Evolutionary conservation across 92 coral and sea anemone genomes (phyloP).

Genomic region (Zoanthus solanderi): DNA sequence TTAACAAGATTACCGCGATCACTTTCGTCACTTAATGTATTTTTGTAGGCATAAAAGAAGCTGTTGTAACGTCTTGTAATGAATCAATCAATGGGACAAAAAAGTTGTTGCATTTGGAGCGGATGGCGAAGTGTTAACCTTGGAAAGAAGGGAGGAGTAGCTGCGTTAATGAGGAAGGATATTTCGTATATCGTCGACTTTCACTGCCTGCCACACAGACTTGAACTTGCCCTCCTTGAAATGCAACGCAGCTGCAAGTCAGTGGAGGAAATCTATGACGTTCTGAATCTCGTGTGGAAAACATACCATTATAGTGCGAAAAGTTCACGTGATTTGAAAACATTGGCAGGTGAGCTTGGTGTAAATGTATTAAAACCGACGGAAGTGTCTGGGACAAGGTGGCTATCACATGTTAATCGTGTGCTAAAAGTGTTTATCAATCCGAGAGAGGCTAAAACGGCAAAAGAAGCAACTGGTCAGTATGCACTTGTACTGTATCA

Average conservation of each 20-base stretch:
- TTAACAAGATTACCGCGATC: too few relatives aligned
- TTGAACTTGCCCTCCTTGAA: conserved; percentile 35
- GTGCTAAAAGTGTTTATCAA: conserved; percentile 18
- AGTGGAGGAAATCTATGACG: not conserved
- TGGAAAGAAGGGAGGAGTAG: conserved; percentile 55
- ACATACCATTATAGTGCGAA: not conserved
- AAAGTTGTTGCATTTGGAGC: conserved; percentile 43
- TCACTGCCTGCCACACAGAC: conserved; percentile 49
- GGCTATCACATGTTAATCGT: conserved; percentile 32
- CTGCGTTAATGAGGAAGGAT: conserved; percentile 32
- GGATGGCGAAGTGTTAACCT: conserved; percentile 54
- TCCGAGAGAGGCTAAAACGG: conserved; percentile 14
- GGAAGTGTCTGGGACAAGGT: conserved; percentile 53
- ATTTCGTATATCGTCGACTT: conserved; percentile 31
- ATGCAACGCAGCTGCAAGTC: too few relatives aligned
- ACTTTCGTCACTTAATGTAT: too few relatives aligned
- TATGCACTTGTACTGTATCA: conserved; percentile 56
- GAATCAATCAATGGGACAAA: not conserved
- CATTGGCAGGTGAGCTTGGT: conserved; percentile 38
- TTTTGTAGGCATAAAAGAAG: too few relatives aligned
- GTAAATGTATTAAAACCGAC: conserved; percentile 52
- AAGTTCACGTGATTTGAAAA: conserved; percentile 45
- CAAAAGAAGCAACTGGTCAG: conserved; percentile 24
- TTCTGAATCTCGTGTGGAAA: conserved; percentile 47
- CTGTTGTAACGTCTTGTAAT: not conserved